Evolutionary conservation across 2,888 invertebrate genomes (phyloP).

Genomic region (Onchidella celtica): DNA sequence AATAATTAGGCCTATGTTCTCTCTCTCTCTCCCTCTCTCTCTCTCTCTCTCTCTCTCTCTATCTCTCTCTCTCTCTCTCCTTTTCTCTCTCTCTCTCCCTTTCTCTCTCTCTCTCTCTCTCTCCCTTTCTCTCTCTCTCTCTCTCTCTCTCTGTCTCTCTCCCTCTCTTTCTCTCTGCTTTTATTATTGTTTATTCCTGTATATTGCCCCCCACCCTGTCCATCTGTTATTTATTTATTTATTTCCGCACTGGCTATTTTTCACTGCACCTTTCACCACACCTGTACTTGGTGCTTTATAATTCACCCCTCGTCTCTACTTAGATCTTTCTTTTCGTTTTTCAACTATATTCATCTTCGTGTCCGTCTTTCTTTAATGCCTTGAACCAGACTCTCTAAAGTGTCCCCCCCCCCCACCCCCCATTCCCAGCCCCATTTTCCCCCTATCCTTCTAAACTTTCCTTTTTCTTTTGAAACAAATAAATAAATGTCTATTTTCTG

Average conservation of each 20-base stretch:
- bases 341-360: too few relatives aligned
- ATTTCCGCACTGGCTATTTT: not conserved
- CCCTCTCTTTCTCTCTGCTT: not conserved
- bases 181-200: not conserved
- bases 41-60: not conserved
- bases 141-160: conserved; percentile 4
- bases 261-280: not conserved
- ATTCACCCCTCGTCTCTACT: not conserved
- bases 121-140: conserved; percentile 9
- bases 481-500: not conserved
- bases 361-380: too few relatives aligned
- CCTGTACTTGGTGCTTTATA: not conserved
- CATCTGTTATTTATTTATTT: not conserved
- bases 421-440: too few relatives aligned
- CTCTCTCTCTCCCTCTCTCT: conserved; percentile 16
- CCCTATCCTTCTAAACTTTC: too few relatives aligned
- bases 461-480: not conserved
- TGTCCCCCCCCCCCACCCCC: not conserved
- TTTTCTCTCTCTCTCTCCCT: conserved; percentile 5
- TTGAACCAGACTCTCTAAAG: too few relatives aligned
- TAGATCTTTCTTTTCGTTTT: not conserved
- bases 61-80: too few relatives aligned
- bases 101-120: not conserved
- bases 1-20: too few relatives aligned
- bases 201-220: not conserved